Evolutionary conservation across 2,888 invertebrate species (phyloP), one percentile per base, ranked within the genome.

Genomic region (Hanleya hanleyi): DNA sequence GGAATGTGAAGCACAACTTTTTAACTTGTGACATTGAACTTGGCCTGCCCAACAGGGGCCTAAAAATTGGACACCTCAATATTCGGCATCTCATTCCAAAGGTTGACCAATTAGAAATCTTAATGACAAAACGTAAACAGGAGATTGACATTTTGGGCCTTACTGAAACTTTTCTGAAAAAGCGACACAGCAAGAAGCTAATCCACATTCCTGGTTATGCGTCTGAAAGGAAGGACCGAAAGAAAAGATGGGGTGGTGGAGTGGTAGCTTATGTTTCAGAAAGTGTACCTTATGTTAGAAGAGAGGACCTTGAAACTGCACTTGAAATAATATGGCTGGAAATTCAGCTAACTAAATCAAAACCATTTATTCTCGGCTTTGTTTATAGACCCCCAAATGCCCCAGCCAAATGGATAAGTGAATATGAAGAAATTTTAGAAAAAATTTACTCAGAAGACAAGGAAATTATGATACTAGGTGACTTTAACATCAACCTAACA

Each of bases 361-460:
- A 64, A 2, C 5, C 36, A 22, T 37, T 64, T 37, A 35, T 64
- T 18, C n/a, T 64, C 36, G n/a, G 64, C 38, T 64, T 64, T 64
- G 64, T 64, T 26, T 64, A 64, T n/a, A 15, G 64, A 35, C 64
- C 64, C 22, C 64, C 64, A 37, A 35, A 37, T 26, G 35, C 64
- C n/a, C 64, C 64, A 22, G 26, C 36, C 22, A 15, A 64, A 2
- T 64, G 64, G 64, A 18, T 33, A 64, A 37, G 36, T 18, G 33
- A 33, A 9, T 64, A 37, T 26, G 36, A 64, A 26, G 37, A 6
- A 37, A 7, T 37, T 35, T 15, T 64, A 12, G 35, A 37, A 12
- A 35, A 12, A 36, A 26, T 26, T 22, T 33, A 9, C 15, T 32
- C 15, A 32, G 38, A 64, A n/a, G n/a, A n/a, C n/a, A n/a, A n/a